phyloP scores from a whole-genome alignment of 1,140 invertebrate genomes.

The Dolichoris vasculosae region DNA sequence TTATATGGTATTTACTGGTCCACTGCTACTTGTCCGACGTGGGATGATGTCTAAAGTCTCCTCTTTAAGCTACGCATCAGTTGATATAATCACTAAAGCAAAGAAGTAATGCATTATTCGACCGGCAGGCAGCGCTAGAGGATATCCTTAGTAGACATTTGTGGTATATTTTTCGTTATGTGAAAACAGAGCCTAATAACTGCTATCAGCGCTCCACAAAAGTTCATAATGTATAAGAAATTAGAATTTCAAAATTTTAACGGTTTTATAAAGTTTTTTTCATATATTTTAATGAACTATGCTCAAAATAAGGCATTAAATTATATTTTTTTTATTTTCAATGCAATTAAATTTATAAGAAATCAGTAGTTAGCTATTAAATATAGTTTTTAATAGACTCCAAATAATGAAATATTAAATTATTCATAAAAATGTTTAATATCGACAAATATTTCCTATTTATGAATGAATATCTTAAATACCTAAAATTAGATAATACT shows the following conservation, averaged over 20 bases:
- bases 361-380: no score
- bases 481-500: no score
- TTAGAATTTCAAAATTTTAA: no score
- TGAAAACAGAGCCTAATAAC: slow-evolving; percentile 15
- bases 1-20: background rate
- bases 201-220: background rate
- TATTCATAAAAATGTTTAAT: no score
- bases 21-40: background rate
- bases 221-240: background rate
- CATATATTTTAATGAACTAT: background rate
- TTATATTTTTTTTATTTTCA: no score
- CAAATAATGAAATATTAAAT: no score
- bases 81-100: background rate
- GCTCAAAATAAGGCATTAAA: no score
- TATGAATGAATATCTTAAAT: no score
- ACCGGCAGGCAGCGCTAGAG: slow-evolving; percentile 1
- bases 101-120: background rate
- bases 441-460: no score
- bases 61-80: background rate
- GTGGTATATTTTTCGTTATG: background rate
- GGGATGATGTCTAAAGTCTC: background rate
- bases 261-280: background rate
- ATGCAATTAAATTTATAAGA: no score
- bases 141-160: background rate
- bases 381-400: no score